Evolutionary conservation across 2,888 invertebrate species (phyloP).

Genomic region (Antheraea yamamai): DNA sequence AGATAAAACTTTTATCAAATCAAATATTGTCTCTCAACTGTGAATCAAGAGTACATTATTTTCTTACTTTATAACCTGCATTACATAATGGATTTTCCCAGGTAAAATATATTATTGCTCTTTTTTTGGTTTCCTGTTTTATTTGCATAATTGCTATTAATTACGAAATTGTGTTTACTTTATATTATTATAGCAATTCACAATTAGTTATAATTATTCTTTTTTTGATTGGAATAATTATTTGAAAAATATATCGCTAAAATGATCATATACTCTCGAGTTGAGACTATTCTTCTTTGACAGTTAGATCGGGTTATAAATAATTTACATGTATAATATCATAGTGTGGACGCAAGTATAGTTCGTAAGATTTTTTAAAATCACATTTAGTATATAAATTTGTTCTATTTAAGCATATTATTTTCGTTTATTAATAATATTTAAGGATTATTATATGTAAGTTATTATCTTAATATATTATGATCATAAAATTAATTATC

Average conservation of each 20-base stretch:
- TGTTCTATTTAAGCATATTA: too few species aligned
- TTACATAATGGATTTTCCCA: constrained; percentile 69
- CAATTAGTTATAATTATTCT: background rate
- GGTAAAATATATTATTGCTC: constrained; percentile 53
- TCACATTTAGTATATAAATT: too few species aligned
- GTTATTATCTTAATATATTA: too few species aligned
- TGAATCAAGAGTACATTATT: constrained; percentile 16
- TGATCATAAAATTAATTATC: too few species aligned
- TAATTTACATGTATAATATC: too few species aligned
- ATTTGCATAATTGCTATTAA: constrained; percentile 41
- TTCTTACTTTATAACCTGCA: constrained; percentile 29
- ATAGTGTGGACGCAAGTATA: too few species aligned
- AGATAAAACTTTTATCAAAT: constrained; percentile 25
- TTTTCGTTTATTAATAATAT: too few species aligned
- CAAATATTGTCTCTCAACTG: background rate
- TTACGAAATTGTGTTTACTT: background rate
- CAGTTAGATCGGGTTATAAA: too few species aligned
- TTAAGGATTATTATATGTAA: too few species aligned
- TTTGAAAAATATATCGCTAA: background rate
- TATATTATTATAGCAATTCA: background rate
- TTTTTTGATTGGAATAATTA: background rate
- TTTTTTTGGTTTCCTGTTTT: constrained; percentile 36
- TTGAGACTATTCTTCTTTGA: too few species aligned
- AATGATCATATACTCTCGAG: too few species aligned
- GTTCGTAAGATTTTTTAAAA: too few species aligned